A percentile compares a stretch with the other conserved stretches of the same genome.
Evolutionary conservation across 2,888 invertebrate genomes (phyloP).

Genomic region (Cosmia pyralina): DNA sequence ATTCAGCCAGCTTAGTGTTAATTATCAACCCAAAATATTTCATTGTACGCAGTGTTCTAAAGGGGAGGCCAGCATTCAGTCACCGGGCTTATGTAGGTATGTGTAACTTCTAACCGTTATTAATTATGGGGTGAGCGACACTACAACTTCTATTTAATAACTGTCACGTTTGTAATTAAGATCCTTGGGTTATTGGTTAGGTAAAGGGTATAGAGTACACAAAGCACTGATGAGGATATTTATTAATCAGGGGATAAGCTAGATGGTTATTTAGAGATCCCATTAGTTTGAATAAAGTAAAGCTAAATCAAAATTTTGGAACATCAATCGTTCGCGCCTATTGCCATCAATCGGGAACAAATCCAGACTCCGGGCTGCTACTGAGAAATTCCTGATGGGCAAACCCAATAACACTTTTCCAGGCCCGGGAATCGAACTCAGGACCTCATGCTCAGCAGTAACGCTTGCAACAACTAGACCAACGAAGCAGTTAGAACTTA

Average conservation of each 20-base stretch:
- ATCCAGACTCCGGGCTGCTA: no score
- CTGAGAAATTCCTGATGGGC: no score
- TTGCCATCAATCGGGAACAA: no score
- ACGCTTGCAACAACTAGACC: no score
- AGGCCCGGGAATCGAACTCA: no score
- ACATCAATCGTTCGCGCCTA: not conserved
- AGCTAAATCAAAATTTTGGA: not conserved
- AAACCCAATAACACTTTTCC: no score
- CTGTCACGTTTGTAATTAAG: conserved; percentile 57
- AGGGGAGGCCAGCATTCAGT: conserved; percentile 23
- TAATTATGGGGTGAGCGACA: conserved; percentile 58
- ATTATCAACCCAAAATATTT: conserved; percentile 4
- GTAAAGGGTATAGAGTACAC: conserved; percentile 15
- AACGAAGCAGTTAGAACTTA: not conserved
- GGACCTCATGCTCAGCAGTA: no score
- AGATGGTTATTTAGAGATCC: not conserved
- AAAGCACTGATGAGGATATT: no score
- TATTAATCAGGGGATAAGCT: conserved; percentile 14
- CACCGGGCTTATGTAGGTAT: conserved; percentile 27
- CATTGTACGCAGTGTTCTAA: not conserved
- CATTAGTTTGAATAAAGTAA: not conserved
- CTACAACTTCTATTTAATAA: conserved; percentile 57
- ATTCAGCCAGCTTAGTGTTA: not conserved
- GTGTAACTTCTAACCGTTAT: conserved; percentile 56
- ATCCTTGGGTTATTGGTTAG: conserved; percentile 43